Percentiles rank a stretch among this genome's conserved stretches.
These are phyloP conservation scores for Sinocyclocheilus grahami DNA, from an alignment of 2,113 vertebrate species.

Conservation along the genomic window DNA sequence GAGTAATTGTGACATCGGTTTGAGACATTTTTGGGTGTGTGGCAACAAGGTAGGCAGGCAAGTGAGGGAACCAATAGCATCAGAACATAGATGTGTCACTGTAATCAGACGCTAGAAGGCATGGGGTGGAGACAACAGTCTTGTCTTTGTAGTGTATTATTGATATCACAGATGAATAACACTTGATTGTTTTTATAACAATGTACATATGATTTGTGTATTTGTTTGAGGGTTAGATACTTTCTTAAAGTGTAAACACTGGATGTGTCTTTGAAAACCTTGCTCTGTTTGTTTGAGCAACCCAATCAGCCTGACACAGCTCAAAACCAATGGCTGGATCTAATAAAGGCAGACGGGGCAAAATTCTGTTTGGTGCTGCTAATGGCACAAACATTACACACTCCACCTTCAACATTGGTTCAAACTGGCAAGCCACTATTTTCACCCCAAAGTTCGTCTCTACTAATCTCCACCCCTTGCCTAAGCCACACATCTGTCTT, in stretches of 20 bases:
- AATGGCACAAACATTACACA: neutral
- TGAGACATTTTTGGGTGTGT: slow-evolving; percentile 71
- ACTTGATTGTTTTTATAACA: neutral
- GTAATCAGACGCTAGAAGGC: slow-evolving; percentile 61
- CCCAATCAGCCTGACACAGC: neutral
- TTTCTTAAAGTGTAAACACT: neutral
- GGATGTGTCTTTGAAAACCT: neutral
- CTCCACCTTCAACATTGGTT: neutral
- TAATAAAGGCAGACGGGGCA: neutral
- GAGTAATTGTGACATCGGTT: slow-evolving; percentile 76
- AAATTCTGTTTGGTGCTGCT: neutral
- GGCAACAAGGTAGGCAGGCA: slow-evolving; percentile 72
- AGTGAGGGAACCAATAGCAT: slow-evolving; percentile 66
- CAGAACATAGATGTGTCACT: slow-evolving; percentile 59
- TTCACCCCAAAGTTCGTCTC: neutral
- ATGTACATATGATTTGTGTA: neutral
- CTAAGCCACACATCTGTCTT: slow-evolving; percentile 21
- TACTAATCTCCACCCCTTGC: slow-evolving; percentile 33
- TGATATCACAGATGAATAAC: neutral
- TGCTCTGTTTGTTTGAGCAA: neutral
- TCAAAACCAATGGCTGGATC: neutral
- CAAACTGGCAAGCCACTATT: neutral
- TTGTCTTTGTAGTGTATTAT: neutral
- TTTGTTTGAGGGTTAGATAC: neutral
- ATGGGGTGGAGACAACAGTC: slow-evolving; percentile 50